Evolutionary conservation across 1,140 invertebrate genomes (phyloP).

Genomic region (Andricus grossulariae): DNA sequence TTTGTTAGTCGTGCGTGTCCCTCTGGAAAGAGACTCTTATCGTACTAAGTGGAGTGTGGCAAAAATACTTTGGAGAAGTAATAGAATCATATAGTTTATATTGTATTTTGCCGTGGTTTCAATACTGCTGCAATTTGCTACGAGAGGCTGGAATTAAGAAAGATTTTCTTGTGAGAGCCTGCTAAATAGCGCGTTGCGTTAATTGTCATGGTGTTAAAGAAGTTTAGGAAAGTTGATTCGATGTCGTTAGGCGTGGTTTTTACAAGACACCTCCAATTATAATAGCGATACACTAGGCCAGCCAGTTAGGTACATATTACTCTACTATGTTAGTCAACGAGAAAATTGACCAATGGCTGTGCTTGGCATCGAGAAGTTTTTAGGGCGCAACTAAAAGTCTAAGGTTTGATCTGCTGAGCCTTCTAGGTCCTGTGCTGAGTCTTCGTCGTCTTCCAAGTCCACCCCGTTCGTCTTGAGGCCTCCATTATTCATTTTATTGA

Average conservation of each 20-base stretch:
- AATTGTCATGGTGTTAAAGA: slow-evolving; percentile 5
- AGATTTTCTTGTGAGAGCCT: slow-evolving; percentile 5
- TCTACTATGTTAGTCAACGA: slow-evolving; percentile 43
- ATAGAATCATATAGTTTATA: not conserved
- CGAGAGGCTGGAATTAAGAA: slow-evolving; percentile 1
- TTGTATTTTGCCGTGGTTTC: not conserved
- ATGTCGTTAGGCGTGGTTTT: slow-evolving; percentile 2
- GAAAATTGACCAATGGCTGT: slow-evolving; percentile 44
- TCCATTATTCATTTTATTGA: slow-evolving; percentile 77
- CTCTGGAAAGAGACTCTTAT: no score
- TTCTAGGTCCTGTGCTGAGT: slow-evolving; percentile 82
- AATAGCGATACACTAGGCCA: slow-evolving; percentile 48
- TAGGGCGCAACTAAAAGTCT: slow-evolving; percentile 80
- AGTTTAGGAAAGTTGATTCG: not conserved
- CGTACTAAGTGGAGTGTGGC: no score
- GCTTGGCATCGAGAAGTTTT: slow-evolving; percentile 32
- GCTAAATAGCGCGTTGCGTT: not conserved
- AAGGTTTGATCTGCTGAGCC: slow-evolving; percentile 87
- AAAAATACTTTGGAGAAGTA: not conserved
- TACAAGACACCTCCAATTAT: slow-evolving; percentile 47
- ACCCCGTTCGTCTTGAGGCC: slow-evolving; percentile 74
- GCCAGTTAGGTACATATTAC: slow-evolving; percentile 47
- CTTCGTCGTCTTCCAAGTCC: slow-evolving; percentile 80
- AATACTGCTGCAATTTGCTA: slow-evolving; percentile 3
- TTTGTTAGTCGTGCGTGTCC: no score